Evolutionary conservation across 2,888 invertebrate species (phyloP), one percentile per base, ranked within the genome.

Genomic region (Selenia dentaria): DNA sequence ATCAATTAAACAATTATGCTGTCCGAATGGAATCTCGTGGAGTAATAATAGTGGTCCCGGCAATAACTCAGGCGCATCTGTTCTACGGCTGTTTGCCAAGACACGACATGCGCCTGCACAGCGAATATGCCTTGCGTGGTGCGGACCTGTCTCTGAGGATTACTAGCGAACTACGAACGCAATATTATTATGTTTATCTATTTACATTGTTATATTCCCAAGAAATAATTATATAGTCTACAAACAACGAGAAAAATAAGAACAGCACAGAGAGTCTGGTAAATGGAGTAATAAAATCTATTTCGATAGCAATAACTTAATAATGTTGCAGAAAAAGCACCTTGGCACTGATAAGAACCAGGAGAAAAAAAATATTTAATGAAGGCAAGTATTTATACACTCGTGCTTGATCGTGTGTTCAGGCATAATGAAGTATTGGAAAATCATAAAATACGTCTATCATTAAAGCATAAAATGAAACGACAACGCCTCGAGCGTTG

Each of bases 1-100:
- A 91, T 91, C 91, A 91, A 92, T 92, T 91, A 92, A 91, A 91
- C 89, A 91, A 91, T 91, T 91, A 91, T 87, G 83, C 81, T 91
- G 91, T 91, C 91, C 79, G 87, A 91, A 90, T 91, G 91, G 87
- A 91, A 91, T 91, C 91, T 91, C 83, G 80, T 84, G n/a, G n/a
- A n/a, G 87, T 91, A 91, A 91, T 91, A 83, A 91, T 88, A 91
- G 91, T 85, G 91, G 81, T 80, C 68, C 64, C 79, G 80, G 79
- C 86, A 79, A 91, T 91, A 91, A 91, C 89, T 91, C 91, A 91
- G 74, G 68, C 83, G 87, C 88, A 89, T 89, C 90, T 89, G 87
- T 87, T 81, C 86, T 85, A 82, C 80, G 81, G 88, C 79, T 90
- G 87, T 88, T 89, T 87, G 86, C 86, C 75, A 82, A 82, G 78